phyloP scores from a whole-genome alignment of 2,888 invertebrate genomes.

The Ornithoptera alexandrae region DNA sequence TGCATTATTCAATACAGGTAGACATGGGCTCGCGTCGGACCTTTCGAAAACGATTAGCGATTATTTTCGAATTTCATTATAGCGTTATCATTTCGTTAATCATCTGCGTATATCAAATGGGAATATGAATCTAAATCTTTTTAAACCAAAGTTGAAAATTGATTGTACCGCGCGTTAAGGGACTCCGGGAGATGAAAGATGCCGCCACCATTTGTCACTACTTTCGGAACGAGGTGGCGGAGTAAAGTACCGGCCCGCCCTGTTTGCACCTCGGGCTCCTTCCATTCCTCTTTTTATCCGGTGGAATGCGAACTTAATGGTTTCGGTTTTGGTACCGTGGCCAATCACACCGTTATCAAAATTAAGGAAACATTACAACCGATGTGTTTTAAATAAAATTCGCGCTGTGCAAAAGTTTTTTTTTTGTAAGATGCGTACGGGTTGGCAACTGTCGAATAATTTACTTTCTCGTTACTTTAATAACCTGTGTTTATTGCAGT shows the following conservation, averaged over 20 bases:
- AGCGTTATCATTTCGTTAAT: conserved; percentile 71
- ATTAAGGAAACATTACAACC: conserved; percentile 54
- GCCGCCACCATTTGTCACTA: conserved; percentile 78
- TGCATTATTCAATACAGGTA: conserved; percentile 57
- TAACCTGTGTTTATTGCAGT: not conserved
- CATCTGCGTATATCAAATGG: conserved; percentile 34
- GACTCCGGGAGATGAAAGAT: conserved; percentile 69
- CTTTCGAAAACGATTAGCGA: conserved; percentile 69
- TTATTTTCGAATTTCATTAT: conserved; percentile 75
- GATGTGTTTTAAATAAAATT: conserved; percentile 22
- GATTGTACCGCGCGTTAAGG: conserved; percentile 33
- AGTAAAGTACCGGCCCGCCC: conserved; percentile 70
- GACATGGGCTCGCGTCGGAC: conserved; percentile 50
- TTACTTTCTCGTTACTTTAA: not conserved
- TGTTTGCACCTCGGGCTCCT: conserved; percentile 63
- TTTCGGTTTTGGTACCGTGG: conserved; percentile 62
- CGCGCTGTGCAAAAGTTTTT: conserved; percentile 6
- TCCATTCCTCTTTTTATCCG: conserved; percentile 54
- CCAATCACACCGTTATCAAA: conserved; percentile 71
- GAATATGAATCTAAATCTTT: conserved; percentile 40
- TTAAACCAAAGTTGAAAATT: conserved; percentile 45
- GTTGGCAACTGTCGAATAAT: conserved; percentile 7
- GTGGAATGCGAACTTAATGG: conserved; percentile 70
- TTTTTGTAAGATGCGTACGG: not conserved
- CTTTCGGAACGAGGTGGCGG: conserved; percentile 71